A percentile compares a stretch with the other conserved stretches of the same genome.
These are phyloP conservation scores for Papilio gigon DNA, from an alignment of 2,888 invertebrate species.

Conservation along the genomic window DNA sequence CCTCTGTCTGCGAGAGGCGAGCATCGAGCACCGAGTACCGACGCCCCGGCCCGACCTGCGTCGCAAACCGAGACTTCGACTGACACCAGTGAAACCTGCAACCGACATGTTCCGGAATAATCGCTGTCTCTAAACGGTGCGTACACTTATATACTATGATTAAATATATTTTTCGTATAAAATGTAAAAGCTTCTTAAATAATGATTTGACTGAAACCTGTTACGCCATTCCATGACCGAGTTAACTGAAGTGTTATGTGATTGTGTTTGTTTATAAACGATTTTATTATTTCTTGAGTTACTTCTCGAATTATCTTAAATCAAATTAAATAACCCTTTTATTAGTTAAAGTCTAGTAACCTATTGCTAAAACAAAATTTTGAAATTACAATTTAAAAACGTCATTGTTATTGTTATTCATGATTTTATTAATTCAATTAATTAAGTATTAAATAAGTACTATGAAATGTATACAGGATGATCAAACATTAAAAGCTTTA, in stretches of 20 bases:
- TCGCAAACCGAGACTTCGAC: conserved; percentile 54
- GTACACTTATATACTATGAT: conserved; percentile 49
- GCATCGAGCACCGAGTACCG: conserved; percentile 42
- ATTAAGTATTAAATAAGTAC: not conserved
- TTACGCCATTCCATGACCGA: conserved; percentile 63
- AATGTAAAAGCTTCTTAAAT: not conserved
- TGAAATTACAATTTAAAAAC: not conserved
- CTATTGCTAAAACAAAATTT: not conserved
- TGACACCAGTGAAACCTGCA: conserved; percentile 60
- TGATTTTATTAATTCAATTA: not conserved
- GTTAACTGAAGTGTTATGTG: conserved; percentile 54
- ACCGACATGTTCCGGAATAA: conserved; percentile 67
- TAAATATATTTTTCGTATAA: not conserved
- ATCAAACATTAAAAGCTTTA: not conserved
- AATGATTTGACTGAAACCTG: conserved; percentile 57
- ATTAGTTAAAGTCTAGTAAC: not conserved
- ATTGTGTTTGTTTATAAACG: conserved; percentile 65
- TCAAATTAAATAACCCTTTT: not conserved
- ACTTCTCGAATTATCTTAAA: not conserved
- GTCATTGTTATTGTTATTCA: not conserved
- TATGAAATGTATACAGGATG: not conserved
- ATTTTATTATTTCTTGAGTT: conserved; percentile 31
- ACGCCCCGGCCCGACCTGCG: conserved; percentile 56
- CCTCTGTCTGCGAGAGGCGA: conserved; percentile 52
- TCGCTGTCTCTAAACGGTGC: conserved; percentile 72